Evolutionary conservation across 2,797 vertebrate genomes (phyloP).

Genomic region (Oophaga sylvatica): DNA sequence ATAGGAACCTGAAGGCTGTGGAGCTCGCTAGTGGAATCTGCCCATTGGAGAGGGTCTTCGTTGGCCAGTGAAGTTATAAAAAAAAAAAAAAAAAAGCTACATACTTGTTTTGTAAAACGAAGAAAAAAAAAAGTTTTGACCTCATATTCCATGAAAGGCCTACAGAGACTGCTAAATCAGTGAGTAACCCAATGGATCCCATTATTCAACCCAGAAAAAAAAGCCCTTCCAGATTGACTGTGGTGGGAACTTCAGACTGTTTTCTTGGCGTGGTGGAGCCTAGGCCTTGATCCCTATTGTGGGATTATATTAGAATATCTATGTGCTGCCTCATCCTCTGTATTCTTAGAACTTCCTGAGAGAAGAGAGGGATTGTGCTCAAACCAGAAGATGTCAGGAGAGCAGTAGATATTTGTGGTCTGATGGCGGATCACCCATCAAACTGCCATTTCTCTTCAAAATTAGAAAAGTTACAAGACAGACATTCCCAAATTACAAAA

Average conservation of each 20-base stretch:
- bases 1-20: background rate
- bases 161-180: background rate
- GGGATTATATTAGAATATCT: background rate
- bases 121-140: background rate
- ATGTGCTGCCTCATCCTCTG: background rate
- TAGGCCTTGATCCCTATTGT: too few species aligned
- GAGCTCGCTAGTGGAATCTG: background rate
- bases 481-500: background rate
- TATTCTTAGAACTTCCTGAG: background rate
- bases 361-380: background rate
- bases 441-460: background rate
- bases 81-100: background rate
- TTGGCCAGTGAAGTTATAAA: background rate
- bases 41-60: background rate
- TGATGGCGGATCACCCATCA: background rate
- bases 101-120: too few species aligned
- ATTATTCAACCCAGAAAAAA: too few species aligned
- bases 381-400: background rate
- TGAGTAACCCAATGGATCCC: too few species aligned
- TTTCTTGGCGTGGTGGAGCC: too few species aligned
- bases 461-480: background rate
- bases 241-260: too few species aligned
- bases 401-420: background rate
- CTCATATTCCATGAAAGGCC: background rate
- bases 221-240: too few species aligned